Percentiles rank a stretch among this genome's conserved stretches.
These are phyloP conservation scores for Gambusia yucatana DNA, from an alignment of 2,797 vertebrate species.

Conservation along the genomic window DNA sequence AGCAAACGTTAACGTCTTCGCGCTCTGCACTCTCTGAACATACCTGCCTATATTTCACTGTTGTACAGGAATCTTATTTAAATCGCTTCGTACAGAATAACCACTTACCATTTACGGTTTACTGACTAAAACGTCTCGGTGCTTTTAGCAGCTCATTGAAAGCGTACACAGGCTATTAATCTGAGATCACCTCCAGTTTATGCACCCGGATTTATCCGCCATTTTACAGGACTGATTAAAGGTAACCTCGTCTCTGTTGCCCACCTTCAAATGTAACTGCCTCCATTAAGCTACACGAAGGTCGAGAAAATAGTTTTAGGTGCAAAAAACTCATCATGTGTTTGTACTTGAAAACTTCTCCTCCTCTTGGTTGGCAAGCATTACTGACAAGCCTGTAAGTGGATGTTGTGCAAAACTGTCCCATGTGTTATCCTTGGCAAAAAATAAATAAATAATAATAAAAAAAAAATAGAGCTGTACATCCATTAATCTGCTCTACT, in stretches of 20 bases:
- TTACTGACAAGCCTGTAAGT: conserved; percentile 30
- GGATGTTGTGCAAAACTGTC: conserved; percentile 43
- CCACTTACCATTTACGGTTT: background rate
- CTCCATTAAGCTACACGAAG: conserved; percentile 27
- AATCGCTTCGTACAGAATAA: background rate
- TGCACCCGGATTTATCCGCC: background rate
- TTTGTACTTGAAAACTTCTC: conserved; percentile 44
- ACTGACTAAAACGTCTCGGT: background rate
- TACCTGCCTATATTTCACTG: background rate
- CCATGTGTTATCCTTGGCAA: conserved; percentile 37
- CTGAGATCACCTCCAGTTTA: background rate
- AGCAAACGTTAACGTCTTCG: conserved; percentile 29
- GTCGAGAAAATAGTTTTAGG: conserved; percentile 31
- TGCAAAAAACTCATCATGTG: conserved; percentile 32
- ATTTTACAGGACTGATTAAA: background rate
- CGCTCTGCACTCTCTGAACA: background rate
- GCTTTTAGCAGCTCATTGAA: background rate
- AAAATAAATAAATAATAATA: too few species aligned
- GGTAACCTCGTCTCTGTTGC: background rate
- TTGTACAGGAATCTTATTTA: background rate
- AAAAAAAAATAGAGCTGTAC: conserved; percentile 37
- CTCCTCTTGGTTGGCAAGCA: conserved; percentile 39
- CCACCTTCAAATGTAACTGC: conserved; percentile 30
- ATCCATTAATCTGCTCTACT: conserved; percentile 59
- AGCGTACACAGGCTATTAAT: background rate